Conservation (phyloP, 23 tunicate species). For the Halocynthia aurantium region DNA sequence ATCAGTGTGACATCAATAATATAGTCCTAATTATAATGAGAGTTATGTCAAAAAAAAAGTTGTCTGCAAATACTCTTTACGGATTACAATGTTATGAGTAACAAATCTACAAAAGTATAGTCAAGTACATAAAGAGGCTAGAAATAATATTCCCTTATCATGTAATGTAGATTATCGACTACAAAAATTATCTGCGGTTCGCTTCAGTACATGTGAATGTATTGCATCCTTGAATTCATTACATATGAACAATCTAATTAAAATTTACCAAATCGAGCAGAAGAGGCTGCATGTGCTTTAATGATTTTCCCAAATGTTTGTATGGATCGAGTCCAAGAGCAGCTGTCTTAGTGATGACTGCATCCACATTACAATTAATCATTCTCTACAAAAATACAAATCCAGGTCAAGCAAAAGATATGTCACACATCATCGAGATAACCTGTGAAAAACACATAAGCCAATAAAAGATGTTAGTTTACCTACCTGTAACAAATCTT, state of each 20-base stretch:
- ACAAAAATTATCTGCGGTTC: too few species aligned
- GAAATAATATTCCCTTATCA: too few species aligned
- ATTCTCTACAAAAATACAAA: constrained; percentile 43
- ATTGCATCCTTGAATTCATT: too few species aligned
- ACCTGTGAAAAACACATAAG: neutral
- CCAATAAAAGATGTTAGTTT: neutral
- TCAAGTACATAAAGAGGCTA: too few species aligned
- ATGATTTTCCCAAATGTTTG: constrained; percentile 78
- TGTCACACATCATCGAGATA: neutral
- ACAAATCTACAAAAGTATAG: too few species aligned
- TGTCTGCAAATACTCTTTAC: too few species aligned
- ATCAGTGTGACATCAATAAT: neutral
- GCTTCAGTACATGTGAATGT: too few species aligned
- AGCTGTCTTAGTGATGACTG: constrained; percentile 80
- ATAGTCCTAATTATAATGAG: too few species aligned
- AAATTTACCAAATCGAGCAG: constrained; percentile 19
- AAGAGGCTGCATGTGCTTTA: constrained; percentile 48
- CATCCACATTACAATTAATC: constrained; percentile 42
- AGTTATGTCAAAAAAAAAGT: too few species aligned
- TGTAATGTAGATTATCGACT: too few species aligned
- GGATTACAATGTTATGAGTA: too few species aligned
- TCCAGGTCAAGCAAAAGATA: neutral
- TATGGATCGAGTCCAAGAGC: constrained; percentile 76
- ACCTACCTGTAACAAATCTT: constrained; percentile 38
- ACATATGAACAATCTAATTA: too few species aligned